Evolutionary conservation across 2,888 invertebrate species (phyloP), one percentile per base, ranked within the genome.

Genomic region (Allophyes oxyacanthae): DNA sequence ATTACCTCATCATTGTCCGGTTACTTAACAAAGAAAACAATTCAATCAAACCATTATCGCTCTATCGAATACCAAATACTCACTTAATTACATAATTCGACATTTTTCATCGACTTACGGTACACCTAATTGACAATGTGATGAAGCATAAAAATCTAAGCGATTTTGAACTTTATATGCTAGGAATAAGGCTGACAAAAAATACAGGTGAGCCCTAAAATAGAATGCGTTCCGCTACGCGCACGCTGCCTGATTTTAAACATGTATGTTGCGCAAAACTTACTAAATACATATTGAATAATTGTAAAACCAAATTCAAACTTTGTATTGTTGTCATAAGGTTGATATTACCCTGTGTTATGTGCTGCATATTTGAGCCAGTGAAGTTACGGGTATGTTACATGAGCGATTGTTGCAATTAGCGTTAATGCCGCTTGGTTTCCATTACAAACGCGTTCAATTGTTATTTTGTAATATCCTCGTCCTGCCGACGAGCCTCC

Each of bases 391-490:
- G 73, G 64, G 60, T 65, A 51, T 60, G 73, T 82, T 83, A 81
- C 78, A 80, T 81, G 79, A 77, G 66, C 77, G 60, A 55, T 75
- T 74, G 72, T 69, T 62, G 79, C 78, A 84, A 83, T 83, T 83
- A 85, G 77, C 69, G 74, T 74, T 61, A 60, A 74, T 57, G 64
- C 58, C 46, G 57, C 64, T 60, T 61, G 80, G 84, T 86, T 85
- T 86, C 85, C 69, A 83, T 87, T 86, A 84, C 86, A 84, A 76
- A 77, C 68, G 63, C 64, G 72, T 72, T 77, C 77, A 78, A 72
- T 75, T 64, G 68, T 64, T 73, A 72, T 86, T 83, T 84, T 75
- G 87, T 85, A 88, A 88, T 80, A 85, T 87, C 86, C 86, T 82
- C 73, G 61, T 65, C 55, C 49, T 53, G 52, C 34, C 42, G 67